phyloP scores from a whole-genome alignment of 2,888 invertebrate species.

The Therioaphis trifolii region DNA sequence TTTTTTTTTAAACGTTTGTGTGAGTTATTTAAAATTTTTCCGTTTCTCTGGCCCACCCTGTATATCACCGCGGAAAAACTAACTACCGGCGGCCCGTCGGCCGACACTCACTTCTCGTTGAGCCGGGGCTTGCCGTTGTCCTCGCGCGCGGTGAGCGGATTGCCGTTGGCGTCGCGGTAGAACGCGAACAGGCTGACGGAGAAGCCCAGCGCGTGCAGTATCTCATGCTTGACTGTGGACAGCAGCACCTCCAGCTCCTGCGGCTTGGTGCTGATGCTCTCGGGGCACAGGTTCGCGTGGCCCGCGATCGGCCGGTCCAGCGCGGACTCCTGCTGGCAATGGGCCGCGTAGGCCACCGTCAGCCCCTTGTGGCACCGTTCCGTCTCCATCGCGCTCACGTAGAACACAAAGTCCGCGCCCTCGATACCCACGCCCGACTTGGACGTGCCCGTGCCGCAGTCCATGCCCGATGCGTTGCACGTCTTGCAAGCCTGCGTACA shows the following conservation, averaged over 20 bases:
- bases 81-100: too few species aligned
- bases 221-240: constrained; percentile 98
- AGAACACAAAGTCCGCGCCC: constrained; percentile 94
- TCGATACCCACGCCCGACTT: constrained; percentile 77
- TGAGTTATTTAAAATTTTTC: too few species aligned
- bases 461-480: constrained; percentile 87
- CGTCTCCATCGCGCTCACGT: constrained; percentile 94
- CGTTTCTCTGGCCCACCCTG: too few species aligned
- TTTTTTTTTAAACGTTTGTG: too few species aligned
- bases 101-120: constrained; percentile 81
- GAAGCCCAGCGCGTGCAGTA: constrained; percentile 96
- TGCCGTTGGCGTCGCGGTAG: constrained; percentile 89
- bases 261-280: constrained; percentile 89
- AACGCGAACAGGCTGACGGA: constrained; percentile 97
- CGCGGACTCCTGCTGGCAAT: constrained; percentile 95
- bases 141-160: constrained; percentile 83
- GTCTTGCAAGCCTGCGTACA: constrained; percentile 81
- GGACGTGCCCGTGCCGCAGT: constrained; percentile 77
- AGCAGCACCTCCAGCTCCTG: constrained; percentile 91
- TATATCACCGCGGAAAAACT: too few species aligned
- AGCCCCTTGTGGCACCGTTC: constrained; percentile 89
- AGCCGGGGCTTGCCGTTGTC: constrained; percentile 90
- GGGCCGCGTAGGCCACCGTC: constrained; percentile 97
- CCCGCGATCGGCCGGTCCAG: constrained; percentile 97
- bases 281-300: constrained; percentile 97